Conservation (phyloP, 2,113 vertebrate genomes). For the Salminus brasiliensis region DNA sequence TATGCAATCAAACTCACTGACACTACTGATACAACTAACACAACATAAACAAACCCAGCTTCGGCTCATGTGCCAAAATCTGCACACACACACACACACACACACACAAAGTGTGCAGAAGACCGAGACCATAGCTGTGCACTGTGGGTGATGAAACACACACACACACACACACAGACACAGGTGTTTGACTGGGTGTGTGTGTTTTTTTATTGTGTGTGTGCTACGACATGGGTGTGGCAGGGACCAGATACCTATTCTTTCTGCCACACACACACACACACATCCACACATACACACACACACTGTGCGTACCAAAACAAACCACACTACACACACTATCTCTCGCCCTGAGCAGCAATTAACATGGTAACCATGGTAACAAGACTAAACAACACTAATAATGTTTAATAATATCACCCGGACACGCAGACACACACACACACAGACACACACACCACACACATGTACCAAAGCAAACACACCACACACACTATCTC, state of each 20-base stretch:
- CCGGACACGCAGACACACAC: too few relatives aligned
- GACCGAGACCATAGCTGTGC: not conserved
- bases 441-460: not conserved
- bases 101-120: not conserved
- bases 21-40: not conserved
- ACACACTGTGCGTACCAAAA: too few relatives aligned
- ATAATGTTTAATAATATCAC: too few relatives aligned
- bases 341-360: too few relatives aligned
- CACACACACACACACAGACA: conserved; percentile 66
- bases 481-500: not conserved
- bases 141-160: too few relatives aligned
- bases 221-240: too few relatives aligned
- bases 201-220: too few relatives aligned
- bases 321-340: too few relatives aligned
- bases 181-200: conserved; percentile 42
- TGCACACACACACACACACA: not conserved
- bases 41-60: not conserved
- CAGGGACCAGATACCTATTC: not conserved
- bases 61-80: not conserved
- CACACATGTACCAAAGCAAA: too few relatives aligned
- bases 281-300: not conserved
- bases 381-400: too few relatives aligned
- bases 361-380: too few relatives aligned
- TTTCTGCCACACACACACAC: conserved; percentile 36
- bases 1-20: not conserved